These are phyloP conservation scores for Hesperia comma DNA, from an alignment of 2,888 invertebrate genomes.

Conservation along the genomic window DNA sequence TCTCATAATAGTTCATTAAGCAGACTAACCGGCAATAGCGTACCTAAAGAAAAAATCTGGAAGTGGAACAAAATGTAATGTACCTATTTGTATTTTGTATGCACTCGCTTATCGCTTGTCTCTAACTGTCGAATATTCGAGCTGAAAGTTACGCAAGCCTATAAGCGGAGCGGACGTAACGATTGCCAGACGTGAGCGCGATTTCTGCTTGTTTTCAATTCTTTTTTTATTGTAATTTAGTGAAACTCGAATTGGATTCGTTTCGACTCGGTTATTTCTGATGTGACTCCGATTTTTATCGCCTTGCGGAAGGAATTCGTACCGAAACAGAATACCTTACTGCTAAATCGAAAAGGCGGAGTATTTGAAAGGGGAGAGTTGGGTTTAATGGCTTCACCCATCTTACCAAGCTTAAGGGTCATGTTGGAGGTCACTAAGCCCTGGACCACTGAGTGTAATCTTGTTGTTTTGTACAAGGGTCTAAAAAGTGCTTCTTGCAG, in stretches of 20 bases:
- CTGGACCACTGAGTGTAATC: too few species aligned
- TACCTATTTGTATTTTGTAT: too few species aligned
- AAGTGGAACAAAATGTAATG: too few species aligned
- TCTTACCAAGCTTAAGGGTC: too few species aligned
- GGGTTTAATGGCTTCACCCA: too few species aligned
- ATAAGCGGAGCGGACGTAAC: conserved; percentile 43
- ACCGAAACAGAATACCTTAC: background rate
- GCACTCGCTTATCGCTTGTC: background rate
- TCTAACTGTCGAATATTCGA: background rate
- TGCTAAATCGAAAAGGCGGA: background rate
- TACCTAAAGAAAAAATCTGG: too few species aligned
- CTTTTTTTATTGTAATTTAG: conserved; percentile 44
- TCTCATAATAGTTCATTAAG: too few species aligned
- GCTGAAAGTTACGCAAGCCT: conserved; percentile 38
- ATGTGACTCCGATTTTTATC: conserved; percentile 24
- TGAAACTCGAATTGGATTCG: conserved; percentile 42
- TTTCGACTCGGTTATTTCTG: conserved; percentile 37
- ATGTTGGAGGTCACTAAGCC: too few species aligned
- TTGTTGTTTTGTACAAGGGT: too few species aligned
- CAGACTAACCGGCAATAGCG: too few species aligned
- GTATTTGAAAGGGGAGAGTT: background rate
- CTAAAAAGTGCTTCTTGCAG: too few species aligned
- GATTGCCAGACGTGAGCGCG: conserved; percentile 41
- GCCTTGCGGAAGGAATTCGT: conserved; percentile 16
- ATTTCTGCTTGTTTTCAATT: conserved; percentile 46